Conservation (phyloP, 2,888 invertebrate genomes). For the Bellardia pandia region DNA sequence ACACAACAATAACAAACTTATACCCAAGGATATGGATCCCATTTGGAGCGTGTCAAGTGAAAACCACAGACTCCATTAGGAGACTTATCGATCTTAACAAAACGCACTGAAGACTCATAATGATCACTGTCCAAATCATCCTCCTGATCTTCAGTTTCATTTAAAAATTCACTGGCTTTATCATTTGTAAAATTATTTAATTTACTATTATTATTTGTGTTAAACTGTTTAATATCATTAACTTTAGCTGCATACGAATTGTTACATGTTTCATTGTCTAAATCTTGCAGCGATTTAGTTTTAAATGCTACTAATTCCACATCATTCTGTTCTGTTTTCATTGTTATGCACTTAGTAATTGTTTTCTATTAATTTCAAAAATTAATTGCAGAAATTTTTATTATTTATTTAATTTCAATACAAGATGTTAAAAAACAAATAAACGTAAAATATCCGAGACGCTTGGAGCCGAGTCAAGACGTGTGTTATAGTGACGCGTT, state of each 20-base stretch:
- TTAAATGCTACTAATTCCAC: conserved; percentile 69
- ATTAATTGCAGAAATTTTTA: neutral
- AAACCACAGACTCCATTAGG: conserved; percentile 88
- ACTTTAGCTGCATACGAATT: neutral
- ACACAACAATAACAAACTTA: conserved; percentile 76
- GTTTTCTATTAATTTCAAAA: conserved; percentile 9
- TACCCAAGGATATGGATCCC: conserved; percentile 93
- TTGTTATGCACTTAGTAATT: conserved; percentile 37
- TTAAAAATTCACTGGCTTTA: neutral
- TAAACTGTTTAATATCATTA: neutral
- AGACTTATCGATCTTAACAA: conserved; percentile 86
- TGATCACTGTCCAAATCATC: conserved; percentile 74
- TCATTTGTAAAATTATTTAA: neutral
- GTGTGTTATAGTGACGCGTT: conserved; percentile 62
- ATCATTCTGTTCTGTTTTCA: conserved; percentile 49
- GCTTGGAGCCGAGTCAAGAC: conserved; percentile 25
- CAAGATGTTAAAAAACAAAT: neutral
- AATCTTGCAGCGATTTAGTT: conserved; percentile 58
- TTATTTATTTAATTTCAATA: conserved; percentile 1
- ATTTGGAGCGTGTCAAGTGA: conserved; percentile 89
- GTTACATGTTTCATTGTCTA: conserved; percentile 51
- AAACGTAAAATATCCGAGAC: conserved; percentile 9
- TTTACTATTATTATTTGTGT: neutral
- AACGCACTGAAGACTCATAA: conserved; percentile 80
- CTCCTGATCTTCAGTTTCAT: neutral